Evolutionary conservation across 2,113 vertebrate species (phyloP), one percentile per base, ranked within the genome.

Genomic region (Psittacula cyanocephala): DNA sequence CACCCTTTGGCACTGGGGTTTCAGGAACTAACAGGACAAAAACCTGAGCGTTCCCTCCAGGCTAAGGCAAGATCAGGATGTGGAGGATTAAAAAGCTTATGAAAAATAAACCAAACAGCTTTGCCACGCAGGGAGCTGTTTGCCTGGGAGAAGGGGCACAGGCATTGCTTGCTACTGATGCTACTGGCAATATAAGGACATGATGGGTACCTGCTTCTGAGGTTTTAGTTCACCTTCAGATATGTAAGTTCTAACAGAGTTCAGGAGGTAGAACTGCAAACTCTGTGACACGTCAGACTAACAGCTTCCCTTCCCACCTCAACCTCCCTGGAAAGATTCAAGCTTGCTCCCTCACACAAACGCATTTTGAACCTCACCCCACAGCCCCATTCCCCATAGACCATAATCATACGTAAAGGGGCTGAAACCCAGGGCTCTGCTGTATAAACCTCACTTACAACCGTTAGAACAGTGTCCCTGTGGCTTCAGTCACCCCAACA

Each of bases 61-160:
- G 94, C 81, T 79, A 79, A 82, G 94, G 90, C 86, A 95, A 91
- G 72, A 95, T 74, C 79, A 96, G 93, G 96, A 95, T 86, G 88
- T 6, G 63, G 72, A 64, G 95, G 94, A 95, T 96, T 96, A 90
- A 91, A 83, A 83, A 86, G 93, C 79, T 93, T 88, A 88, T 13
- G 77, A 62, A 81, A 89, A 88, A 95, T 71, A 89, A 85, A 81
- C 31, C 82, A 27, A 70, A 52, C 41, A 41, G 68, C 71, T 89
- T 65, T 46, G 49, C 57, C 79, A 39, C 0, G 8, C 52, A 60
- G 43, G 37, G 81, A 85, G 43, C 76, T 62, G 23, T 33, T 68
- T 89, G 60, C 76, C 52, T 7, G 43, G 77, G 75, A 39, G 76
- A 64, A 65, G 0, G 37, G 65, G 81, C 19, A 6, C 3, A 33